Base-by-base conservation (phyloP, 2,797 vertebrate genomes). In the Dicrostonyx torquatus region DNA sequence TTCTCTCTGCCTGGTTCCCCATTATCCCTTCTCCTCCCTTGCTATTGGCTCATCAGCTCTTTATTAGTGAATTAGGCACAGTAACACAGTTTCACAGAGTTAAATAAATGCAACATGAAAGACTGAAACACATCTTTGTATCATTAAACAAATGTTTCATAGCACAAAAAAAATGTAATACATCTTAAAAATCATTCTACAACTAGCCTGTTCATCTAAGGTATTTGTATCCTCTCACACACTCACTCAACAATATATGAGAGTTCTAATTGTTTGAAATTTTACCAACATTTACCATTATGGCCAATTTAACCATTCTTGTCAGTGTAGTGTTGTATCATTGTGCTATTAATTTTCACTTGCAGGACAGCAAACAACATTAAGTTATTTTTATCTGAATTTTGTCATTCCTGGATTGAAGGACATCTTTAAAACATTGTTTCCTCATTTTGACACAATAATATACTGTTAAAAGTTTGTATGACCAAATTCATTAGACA, bases 271-370 rank as follows among this genome's bases (percentile, higher is more conserved):
- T 60, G 43, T 50, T 31, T 76, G 24, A 48, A 24, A 48, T 45
- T 64, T 73, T 94, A 26, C 43, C 45, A 91, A 29, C 15, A 89
- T 85, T 76, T 64, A 37, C 13, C 64, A 3, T 66, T 85, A 26
- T 64, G 24, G 40, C n/a, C 84, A 86, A 72, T 89, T 80, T 95
- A 92, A 87, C 13, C 13, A 66, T 11, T 58, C 24, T 84, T 34
- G 29, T 93, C 24, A 53, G 15, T 95, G 62, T 82, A 89, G n/a
- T 92, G 29, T 6, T 77, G 50, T 76, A 66, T 64, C 43, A 70
- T 48, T 86, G 24, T 93, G 11, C 31, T 78, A 31, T 34, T 85
- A 79, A 86, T 89, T 95, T 89, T 89, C 9, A 80, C 70, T 86
- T 86, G 31, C 7, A 31, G 58, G 14, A 53, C 77, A n/a, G 43